Evolutionary conservation across 2,888 invertebrate genomes (phyloP).

Genomic region (Trimorus sp.): DNA sequence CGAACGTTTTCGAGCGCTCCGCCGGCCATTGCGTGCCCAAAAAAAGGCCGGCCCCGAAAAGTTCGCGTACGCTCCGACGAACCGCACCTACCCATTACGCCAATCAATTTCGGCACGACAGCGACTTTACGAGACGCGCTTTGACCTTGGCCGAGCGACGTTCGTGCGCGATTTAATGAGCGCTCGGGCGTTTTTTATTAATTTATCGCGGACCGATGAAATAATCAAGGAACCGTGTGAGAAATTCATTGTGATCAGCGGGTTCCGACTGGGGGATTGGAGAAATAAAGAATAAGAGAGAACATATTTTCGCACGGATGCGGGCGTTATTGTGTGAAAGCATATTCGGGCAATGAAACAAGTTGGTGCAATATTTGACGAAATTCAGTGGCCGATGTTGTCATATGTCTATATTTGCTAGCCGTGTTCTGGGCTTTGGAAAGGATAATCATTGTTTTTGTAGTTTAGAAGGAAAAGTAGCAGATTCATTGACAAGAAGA

Average conservation of each 20-base stretch:
- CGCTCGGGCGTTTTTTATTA: constrained; percentile 11
- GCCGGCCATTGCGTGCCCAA: constrained; percentile 17
- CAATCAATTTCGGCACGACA: constrained; percentile 48
- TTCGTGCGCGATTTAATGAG: constrained; percentile 28
- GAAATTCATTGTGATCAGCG: background rate
- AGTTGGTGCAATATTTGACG: too few relatives aligned
- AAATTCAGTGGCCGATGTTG: too few relatives aligned
- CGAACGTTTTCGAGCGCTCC: constrained; percentile 29
- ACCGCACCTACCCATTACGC: constrained; percentile 51
- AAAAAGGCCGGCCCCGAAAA: constrained; percentile 28
- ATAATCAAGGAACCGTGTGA: constrained; percentile 7
- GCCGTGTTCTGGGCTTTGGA: too few relatives aligned
- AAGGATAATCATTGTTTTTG: too few relatives aligned
- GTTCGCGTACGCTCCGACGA: constrained; percentile 38
- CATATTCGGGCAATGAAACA: too few relatives aligned
- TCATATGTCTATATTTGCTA: too few relatives aligned
- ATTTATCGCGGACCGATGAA: background rate
- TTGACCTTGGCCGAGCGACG: constrained; percentile 31
- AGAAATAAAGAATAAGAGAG: too few relatives aligned
- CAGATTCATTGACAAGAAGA: too few relatives aligned
- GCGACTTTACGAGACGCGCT: constrained; percentile 27
- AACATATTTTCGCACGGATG: too few relatives aligned
- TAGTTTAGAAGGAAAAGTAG: too few relatives aligned
- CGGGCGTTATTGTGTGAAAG: too few relatives aligned
- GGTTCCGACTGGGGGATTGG: too few relatives aligned